Percentiles rank a stretch among this genome's conserved stretches.
Conservation (phyloP, 2,113 vertebrate genomes). For the Eptatretus burgeri region DNA sequence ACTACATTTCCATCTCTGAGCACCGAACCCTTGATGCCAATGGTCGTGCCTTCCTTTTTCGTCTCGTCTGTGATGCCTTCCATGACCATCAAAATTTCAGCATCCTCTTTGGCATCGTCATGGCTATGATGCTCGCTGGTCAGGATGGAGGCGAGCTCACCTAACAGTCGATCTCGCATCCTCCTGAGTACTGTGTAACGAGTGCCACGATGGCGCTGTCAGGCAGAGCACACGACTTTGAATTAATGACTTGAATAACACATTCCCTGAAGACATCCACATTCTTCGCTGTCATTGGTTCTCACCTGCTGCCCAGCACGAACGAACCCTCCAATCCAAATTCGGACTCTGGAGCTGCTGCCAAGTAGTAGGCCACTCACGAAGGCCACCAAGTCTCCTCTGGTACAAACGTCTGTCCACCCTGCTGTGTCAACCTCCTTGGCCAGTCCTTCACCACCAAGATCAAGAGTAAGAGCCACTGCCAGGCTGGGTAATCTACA, state of each 20-base stretch:
- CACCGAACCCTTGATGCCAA: slow-evolving; percentile 21
- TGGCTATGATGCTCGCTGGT: slow-evolving; percentile 54
- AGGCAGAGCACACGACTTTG: too few species aligned
- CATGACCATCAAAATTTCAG: slow-evolving; percentile 17
- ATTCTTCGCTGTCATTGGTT: too few species aligned
- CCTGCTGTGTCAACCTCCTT: not conserved
- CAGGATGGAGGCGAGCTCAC: slow-evolving; percentile 72
- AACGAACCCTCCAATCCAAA: slow-evolving; percentile 95
- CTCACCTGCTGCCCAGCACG: slow-evolving; percentile 81
- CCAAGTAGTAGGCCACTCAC: slow-evolving; percentile 82
- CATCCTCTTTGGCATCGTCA: slow-evolving; percentile 23
- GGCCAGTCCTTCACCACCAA: slow-evolving; percentile 30
- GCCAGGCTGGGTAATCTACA: slow-evolving; percentile 80
- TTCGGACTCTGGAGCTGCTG: slow-evolving; percentile 78
- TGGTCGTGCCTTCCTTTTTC: too few species aligned
- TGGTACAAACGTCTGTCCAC: slow-evolving; percentile 12
- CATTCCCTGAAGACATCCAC: too few species aligned
- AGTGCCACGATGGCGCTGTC: slow-evolving; percentile 48
- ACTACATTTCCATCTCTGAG: slow-evolving; percentile 82
- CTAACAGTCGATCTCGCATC: slow-evolving; percentile 74
- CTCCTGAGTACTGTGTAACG: slow-evolving; percentile 87
- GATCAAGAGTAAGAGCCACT: slow-evolving; percentile 74
- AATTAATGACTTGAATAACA: too few species aligned
- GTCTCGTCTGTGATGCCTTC: too few species aligned
- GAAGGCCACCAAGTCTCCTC: slow-evolving; percentile 66